Conservation (phyloP, 1,140 invertebrate species). For the Sarcophaga bullata region DNA sequence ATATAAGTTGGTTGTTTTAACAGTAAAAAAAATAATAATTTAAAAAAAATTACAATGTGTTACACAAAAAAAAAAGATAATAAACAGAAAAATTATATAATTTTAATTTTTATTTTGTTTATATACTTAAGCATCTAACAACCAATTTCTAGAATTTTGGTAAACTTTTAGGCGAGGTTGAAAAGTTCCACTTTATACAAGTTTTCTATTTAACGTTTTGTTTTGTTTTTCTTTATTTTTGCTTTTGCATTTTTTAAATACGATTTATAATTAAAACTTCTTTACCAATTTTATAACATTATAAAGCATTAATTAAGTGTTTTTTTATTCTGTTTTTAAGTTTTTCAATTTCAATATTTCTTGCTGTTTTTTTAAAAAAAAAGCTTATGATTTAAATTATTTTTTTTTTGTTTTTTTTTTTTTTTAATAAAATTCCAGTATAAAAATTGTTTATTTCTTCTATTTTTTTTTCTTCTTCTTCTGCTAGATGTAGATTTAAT, state of each 20-base stretch:
- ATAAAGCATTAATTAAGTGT: constrained; percentile 17
- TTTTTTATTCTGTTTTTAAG: constrained; percentile 25
- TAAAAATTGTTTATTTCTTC: background rate
- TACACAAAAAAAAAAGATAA: background rate
- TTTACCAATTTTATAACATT: background rate
- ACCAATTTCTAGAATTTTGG: constrained; percentile 33
- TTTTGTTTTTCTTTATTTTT: background rate
- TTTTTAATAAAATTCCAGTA: no score
- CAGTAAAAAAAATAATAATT: background rate
- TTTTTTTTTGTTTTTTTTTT: no score
- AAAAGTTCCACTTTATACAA: constrained; percentile 25
- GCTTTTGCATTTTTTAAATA: background rate
- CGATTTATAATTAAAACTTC: background rate
- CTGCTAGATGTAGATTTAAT: background rate
- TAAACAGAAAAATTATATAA: background rate
- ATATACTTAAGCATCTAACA: background rate
- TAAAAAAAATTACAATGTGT: no score
- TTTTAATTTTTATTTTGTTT: background rate
- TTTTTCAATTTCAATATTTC: no score
- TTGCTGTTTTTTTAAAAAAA: no score
- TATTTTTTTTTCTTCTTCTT: constrained; percentile 19
- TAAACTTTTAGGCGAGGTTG: constrained; percentile 29
- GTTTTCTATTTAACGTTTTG: constrained; percentile 9
- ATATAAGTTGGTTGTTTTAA: background rate
- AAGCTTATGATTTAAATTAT: no score